phyloP scores from a whole-genome alignment of 2,888 invertebrate genomes.

The Cryptocephalus primarius region DNA sequence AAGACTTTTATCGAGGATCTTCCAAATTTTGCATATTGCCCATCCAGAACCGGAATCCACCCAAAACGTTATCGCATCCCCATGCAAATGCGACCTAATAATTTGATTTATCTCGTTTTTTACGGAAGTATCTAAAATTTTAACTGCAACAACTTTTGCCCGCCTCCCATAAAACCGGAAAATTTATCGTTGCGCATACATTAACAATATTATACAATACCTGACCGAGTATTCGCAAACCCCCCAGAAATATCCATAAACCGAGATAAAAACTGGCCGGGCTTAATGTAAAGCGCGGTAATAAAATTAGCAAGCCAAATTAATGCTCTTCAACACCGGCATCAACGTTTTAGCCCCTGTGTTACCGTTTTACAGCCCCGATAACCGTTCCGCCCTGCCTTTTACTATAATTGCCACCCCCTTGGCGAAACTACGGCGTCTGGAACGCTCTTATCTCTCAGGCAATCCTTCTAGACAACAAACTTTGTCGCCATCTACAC shows the following conservation, averaged over 20 bases:
- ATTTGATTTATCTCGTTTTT: background rate
- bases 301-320: slow-evolving; percentile 24
- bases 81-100: background rate
- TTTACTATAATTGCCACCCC: slow-evolving; percentile 25
- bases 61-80: too few species aligned
- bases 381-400: slow-evolving; percentile 23
- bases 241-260: slow-evolving; percentile 11
- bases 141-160: background rate
- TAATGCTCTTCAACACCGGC: slow-evolving; percentile 23
- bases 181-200: slow-evolving; percentile 14
- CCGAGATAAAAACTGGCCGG: slow-evolving; percentile 14
- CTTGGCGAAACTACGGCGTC: slow-evolving; percentile 1
- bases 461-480: slow-evolving; percentile 24
- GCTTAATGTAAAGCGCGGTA: slow-evolving; percentile 15
- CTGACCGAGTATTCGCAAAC: slow-evolving; percentile 6
- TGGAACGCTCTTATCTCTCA: slow-evolving; percentile 24
- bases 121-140: background rate
- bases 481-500: slow-evolving; percentile 31
- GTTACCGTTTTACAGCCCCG: slow-evolving; percentile 22
- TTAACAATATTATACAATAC: slow-evolving; percentile 14
- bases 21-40: too few species aligned
- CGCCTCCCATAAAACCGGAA: slow-evolving; percentile 4
- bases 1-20: too few species aligned
- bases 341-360: slow-evolving; percentile 17
- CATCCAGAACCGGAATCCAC: too few species aligned